Evolutionary conservation across 2,888 invertebrate genomes (phyloP).

Genomic region (Dyspetes luteomarginatus): DNA sequence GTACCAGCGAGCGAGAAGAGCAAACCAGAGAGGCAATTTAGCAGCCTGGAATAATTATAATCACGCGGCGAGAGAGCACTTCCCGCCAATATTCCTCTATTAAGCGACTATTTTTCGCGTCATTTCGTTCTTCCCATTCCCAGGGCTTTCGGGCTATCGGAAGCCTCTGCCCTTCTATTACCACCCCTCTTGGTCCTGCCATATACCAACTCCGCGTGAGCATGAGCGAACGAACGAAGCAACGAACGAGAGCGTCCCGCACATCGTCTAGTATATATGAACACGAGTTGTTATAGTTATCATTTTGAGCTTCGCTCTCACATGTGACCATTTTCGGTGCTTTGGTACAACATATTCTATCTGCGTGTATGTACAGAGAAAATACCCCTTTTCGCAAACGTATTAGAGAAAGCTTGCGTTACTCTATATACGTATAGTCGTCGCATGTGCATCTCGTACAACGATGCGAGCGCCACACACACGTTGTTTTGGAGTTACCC

Average conservation of each 20-base stretch:
- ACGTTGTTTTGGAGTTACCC: constrained; percentile 52
- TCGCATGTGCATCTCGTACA: constrained; percentile 9
- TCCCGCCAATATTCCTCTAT: constrained; percentile 76
- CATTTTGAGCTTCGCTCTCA: constrained; percentile 61
- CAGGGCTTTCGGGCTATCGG: not conserved
- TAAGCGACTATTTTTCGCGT: constrained; percentile 76
- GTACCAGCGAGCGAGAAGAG: constrained; percentile 31
- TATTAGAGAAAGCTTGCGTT: not conserved
- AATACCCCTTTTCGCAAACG: too few relatives aligned
- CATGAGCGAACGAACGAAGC: constrained; percentile 44
- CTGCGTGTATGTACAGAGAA: not conserved
- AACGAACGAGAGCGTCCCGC: constrained; percentile 9
- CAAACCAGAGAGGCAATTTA: constrained; percentile 72
- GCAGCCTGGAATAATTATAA: constrained; percentile 76
- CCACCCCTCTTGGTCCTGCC: not conserved
- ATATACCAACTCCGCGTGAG: constrained; percentile 11
- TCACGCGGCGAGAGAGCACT: constrained; percentile 73
- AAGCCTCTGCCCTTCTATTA: not conserved
- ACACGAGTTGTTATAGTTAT: constrained; percentile 68
- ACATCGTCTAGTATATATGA: constrained; percentile 35
- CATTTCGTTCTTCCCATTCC: constrained; percentile 69
- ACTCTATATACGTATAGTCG: not conserved
- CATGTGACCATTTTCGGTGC: constrained; percentile 58
- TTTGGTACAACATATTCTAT: constrained; percentile 30
- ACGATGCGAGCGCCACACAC: not conserved